A percentile compares a stretch with the other conserved stretches of the same genome.
Evolutionary conservation across 1,140 invertebrate species (phyloP).

Genomic region (Drosophila ohnishii): DNA sequence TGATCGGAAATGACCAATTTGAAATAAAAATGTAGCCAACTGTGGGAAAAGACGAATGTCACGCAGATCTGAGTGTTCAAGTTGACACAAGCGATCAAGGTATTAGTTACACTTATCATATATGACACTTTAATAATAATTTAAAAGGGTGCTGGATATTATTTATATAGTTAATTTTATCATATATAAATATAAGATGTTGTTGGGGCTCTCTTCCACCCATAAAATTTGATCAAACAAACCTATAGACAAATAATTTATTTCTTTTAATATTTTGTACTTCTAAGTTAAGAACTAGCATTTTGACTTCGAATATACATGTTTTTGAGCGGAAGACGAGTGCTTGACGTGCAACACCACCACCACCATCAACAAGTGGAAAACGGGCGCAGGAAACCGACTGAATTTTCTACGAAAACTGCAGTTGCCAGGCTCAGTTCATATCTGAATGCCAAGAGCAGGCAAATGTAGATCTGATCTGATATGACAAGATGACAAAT

Average conservation of each 20-base stretch:
- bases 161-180: background rate
- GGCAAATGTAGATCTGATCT: constrained; percentile 26
- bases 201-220: background rate
- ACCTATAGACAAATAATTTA: background rate
- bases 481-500: constrained; percentile 49
- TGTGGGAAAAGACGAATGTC: background rate
- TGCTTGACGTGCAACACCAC: constrained; percentile 55
- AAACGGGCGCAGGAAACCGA: constrained; percentile 16
- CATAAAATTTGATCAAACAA: background rate
- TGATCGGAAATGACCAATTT: constrained; percentile 79
- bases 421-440: constrained; percentile 32
- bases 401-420: constrained; percentile 45
- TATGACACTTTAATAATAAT: background rate
- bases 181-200: background rate
- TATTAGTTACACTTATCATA: background rate
- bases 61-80: background rate
- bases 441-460: constrained; percentile 66
- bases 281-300: background rate
- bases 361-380: constrained; percentile 44
- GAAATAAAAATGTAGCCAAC: constrained; percentile 69
- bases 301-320: background rate
- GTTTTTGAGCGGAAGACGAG: constrained; percentile 48
- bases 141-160: background rate
- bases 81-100: background rate
- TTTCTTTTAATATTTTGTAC: too few species aligned